Base-by-base conservation (phyloP, 1,140 invertebrate species). In the Lethocerus indicus region DNA sequence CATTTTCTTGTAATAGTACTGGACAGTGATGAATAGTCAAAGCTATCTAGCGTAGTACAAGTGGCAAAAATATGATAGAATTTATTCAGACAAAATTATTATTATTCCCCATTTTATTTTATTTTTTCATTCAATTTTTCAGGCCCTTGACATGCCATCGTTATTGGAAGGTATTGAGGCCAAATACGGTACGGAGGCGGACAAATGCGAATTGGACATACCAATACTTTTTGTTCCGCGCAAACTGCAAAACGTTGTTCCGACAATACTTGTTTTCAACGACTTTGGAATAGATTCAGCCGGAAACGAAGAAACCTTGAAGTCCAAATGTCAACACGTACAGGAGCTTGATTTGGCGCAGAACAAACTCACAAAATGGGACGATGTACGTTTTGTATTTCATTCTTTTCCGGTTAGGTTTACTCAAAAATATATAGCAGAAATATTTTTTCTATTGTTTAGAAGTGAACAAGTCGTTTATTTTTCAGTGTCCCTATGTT, bases 321-420 rank as follows among this genome's bases (percentile, higher is more conserved):
- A 78, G 27, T 77, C 78, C 50, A 85, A 89, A 63, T 93, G 88
- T 62, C 75, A 77, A 36, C 76, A 80, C 54, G 88, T 93, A 2
- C 78, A 84, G 56, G 88, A 93, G 67, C 69, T 94, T 39, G 89
- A 93, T 62, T 69, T 94, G 39, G 88, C 87, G 12, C 86, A 89
- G 60, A 94, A 94, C 65, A 81, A 83, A 60, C 68, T 94, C 6
- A 76, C 74, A 40, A 75, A 86, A 57, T 90, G 88, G 84, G 68
- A 74, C 54, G 87, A 93, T 70, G 81, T 83, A 69, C 66, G 58
- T 28, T 47, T 4, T 21, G 7, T 40, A 2, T n/a, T 40, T 40
- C 20, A 45, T n/a, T n/a, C n/a, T n/a, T n/a, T n/a, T n/a, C n/a
- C n/a, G n/a, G n/a, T n/a, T n/a, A n/a, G n/a, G n/a, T n/a, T n/a